Conservation (phyloP, 1,140 invertebrate genomes). For the Stratiolaelaps scimitus region DNA sequence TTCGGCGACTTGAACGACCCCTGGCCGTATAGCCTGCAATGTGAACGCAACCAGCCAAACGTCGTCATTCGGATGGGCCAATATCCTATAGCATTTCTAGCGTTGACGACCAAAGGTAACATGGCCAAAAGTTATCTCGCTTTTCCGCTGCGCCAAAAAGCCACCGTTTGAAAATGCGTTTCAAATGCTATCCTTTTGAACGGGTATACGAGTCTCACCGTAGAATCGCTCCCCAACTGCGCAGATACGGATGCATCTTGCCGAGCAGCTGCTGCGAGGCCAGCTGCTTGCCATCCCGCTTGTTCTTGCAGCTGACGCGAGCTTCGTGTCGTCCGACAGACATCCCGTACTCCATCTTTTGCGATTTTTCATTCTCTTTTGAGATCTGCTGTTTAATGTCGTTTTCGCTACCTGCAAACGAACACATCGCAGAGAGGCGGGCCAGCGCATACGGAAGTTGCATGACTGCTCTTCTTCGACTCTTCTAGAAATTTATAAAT, state of each 20-base stretch:
- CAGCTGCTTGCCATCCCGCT: slow-evolving; percentile 90
- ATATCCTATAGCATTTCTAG: too few species aligned
- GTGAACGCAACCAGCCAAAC: too few species aligned
- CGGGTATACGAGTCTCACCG: too few species aligned
- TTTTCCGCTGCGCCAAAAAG: too few species aligned
- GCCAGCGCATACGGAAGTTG: slow-evolving; percentile 14
- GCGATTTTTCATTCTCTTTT: slow-evolving; percentile 66
- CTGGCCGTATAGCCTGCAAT: slow-evolving; percentile 64
- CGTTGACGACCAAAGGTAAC: too few species aligned
- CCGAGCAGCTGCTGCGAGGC: slow-evolving; percentile 90
- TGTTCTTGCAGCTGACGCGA: slow-evolving; percentile 66
- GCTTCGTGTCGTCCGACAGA: slow-evolving; percentile 74
- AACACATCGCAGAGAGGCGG: background rate
- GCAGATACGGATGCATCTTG: slow-evolving; percentile 72
- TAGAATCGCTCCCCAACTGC: slow-evolving; percentile 84
- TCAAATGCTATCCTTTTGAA: too few species aligned
- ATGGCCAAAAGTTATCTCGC: too few species aligned
- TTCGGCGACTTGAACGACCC: slow-evolving; percentile 79
- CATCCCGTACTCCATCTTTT: slow-evolving; percentile 88
- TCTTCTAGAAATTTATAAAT: slow-evolving; percentile 19
- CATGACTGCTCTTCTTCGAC: slow-evolving; percentile 4
- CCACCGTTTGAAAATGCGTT: too few species aligned
- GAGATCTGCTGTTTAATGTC: slow-evolving; percentile 68
- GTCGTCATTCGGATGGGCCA: too few species aligned
- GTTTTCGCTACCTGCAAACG: slow-evolving; percentile 70